Conservation (phyloP, 2,113 vertebrate species). For the Labrus mixtus region DNA sequence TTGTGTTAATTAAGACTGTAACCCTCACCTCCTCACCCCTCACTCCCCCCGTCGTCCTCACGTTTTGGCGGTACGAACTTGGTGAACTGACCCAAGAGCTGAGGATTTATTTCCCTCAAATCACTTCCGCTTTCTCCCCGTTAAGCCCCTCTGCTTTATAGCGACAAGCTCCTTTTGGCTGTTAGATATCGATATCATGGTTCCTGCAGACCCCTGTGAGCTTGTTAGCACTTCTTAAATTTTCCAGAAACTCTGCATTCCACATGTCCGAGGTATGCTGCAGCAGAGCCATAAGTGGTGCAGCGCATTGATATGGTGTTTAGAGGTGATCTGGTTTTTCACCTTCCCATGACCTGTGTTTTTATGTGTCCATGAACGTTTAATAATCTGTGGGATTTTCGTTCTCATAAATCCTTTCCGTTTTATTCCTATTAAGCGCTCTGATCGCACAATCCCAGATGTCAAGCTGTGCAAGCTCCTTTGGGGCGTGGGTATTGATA, state of each 20-base stretch:
- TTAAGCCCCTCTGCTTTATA: constrained; percentile 61
- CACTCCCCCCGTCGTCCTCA: constrained; percentile 34
- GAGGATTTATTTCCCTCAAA: constrained; percentile 71
- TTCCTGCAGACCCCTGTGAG: constrained; percentile 16
- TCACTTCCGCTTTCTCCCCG: constrained; percentile 67
- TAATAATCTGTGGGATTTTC: constrained; percentile 59
- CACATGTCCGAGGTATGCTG: constrained; percentile 32
- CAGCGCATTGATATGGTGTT: constrained; percentile 41
- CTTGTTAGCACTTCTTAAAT: constrained; percentile 53
- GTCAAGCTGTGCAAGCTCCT: constrained; percentile 49
- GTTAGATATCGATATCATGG: constrained; percentile 56
- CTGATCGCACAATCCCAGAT: constrained; percentile 45
- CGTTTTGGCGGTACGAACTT: constrained; percentile 73
- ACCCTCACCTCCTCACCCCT: constrained; percentile 33
- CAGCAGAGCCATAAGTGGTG: background rate
- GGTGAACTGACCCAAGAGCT: constrained; percentile 63
- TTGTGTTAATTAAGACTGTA: constrained; percentile 77
- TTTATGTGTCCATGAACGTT: constrained; percentile 48
- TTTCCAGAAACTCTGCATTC: constrained; percentile 43
- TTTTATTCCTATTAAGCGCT: constrained; percentile 52
- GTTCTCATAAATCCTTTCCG: constrained; percentile 56
- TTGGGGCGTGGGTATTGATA: constrained; percentile 49
- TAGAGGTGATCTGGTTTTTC: constrained; percentile 50
- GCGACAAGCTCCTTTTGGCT: constrained; percentile 48
- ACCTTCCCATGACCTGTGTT: constrained; percentile 35